Conservation (phyloP, 2,113 vertebrate genomes). For the Cyrtonyx montezumae region DNA sequence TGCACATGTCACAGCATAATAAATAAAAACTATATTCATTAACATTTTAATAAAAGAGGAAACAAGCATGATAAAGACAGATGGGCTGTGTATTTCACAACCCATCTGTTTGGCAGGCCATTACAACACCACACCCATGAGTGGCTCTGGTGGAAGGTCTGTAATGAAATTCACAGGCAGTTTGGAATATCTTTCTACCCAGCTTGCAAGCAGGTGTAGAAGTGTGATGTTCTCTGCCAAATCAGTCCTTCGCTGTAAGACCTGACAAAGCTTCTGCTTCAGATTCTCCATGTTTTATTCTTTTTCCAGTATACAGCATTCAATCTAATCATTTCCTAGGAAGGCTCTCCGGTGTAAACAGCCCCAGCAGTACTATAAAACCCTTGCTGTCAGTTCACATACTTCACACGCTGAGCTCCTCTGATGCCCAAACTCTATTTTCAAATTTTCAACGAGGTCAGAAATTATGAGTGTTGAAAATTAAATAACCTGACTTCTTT, state of each 20-base stretch:
- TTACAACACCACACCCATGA: conserved; percentile 64
- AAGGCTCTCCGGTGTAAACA: not conserved
- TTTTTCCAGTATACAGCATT: not conserved
- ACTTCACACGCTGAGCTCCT: not conserved
- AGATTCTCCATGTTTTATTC: not conserved
- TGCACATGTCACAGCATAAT: conserved; percentile 72
- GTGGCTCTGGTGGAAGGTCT: conserved; percentile 67
- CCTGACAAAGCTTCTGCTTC: conserved; percentile 23
- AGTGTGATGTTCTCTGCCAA: conserved; percentile 34
- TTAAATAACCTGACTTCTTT: not conserved
- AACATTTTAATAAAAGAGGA: conserved; percentile 83
- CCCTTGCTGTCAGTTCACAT: not conserved
- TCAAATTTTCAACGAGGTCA: conserved; percentile 23
- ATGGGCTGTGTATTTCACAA: conserved; percentile 72
- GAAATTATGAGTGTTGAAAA: not conserved
- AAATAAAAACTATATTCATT: conserved; percentile 83
- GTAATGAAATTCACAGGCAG: conserved; percentile 42
- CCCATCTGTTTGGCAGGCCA: conserved; percentile 78
- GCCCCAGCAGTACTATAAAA: not conserved
- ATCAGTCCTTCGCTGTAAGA: conserved; percentile 22
- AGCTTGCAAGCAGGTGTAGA: conserved; percentile 67
- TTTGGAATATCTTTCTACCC: conserved; percentile 38
- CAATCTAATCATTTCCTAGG: not conserved
- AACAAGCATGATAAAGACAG: conserved; percentile 79
- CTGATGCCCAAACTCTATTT: conserved; percentile 13